A percentile compares a stretch with the other conserved stretches of the same genome.
Evolutionary conservation across 2,888 invertebrate species (phyloP).

Genomic region (Heterodera filipjevi): DNA sequence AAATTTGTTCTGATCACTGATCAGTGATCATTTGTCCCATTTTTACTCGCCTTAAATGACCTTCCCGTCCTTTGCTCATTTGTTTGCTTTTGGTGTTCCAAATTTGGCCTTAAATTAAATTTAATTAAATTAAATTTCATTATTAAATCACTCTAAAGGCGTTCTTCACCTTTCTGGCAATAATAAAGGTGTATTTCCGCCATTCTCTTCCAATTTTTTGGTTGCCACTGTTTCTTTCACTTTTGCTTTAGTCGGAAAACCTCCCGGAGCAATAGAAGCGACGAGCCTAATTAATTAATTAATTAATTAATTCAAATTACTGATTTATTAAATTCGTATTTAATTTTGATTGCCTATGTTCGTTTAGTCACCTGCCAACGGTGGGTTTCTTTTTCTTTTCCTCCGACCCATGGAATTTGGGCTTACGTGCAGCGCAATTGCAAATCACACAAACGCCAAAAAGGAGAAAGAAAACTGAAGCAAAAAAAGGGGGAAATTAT

Average conservation of each 20-base stretch:
- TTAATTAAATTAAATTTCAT: background rate
- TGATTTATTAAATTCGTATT: background rate
- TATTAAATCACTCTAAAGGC: background rate
- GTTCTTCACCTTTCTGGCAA: background rate
- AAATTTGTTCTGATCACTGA: no score
- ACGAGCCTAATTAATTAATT: background rate
- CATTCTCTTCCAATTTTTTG: background rate
- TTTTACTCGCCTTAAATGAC: constrained; percentile 4
- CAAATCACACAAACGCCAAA: constrained; percentile 62
- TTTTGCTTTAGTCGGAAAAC: background rate
- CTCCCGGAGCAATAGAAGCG: constrained; percentile 16
- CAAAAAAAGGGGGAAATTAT: background rate
- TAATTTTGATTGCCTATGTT: no score
- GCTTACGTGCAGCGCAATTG: constrained; percentile 54
- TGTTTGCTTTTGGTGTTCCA: background rate
- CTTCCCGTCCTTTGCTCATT: background rate
- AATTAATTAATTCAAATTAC: background rate
- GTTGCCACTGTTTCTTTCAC: background rate
- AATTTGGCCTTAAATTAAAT: background rate
- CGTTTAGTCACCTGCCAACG: constrained; percentile 12
- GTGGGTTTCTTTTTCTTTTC: constrained; percentile 32
- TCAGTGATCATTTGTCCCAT: background rate
- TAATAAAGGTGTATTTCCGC: constrained; percentile 5
- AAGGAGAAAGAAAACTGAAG: constrained; percentile 56
- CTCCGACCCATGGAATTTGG: constrained; percentile 40